Evolutionary conservation across 2,113 vertebrate genomes (phyloP).

Genomic region (Melanostigma gelatinosum): DNA sequence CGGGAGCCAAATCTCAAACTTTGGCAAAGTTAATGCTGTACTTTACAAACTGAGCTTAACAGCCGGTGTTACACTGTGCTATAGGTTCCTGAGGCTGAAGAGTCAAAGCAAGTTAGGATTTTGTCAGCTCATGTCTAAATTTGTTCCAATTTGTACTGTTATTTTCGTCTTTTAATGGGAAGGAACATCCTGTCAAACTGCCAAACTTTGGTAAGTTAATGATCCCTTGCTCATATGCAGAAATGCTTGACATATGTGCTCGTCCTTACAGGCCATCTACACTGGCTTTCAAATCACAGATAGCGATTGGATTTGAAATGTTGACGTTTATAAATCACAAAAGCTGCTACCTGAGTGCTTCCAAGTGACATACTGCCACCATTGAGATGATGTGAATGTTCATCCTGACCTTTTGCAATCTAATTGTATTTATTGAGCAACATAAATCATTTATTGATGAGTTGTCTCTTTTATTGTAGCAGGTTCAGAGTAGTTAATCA

Average conservation of each 20-base stretch:
- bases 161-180: conserved; percentile 43
- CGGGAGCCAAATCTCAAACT: conserved; percentile 4
- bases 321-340: conserved; percentile 12
- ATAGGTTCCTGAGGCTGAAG: conserved; percentile 2
- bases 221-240: conserved; percentile 6
- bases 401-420: conserved; percentile 46
- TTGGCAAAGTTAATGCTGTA: conserved; percentile 17
- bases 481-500: background rate
- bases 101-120: conserved; percentile 22
- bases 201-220: conserved; percentile 28
- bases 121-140: conserved; percentile 47
- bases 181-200: conserved; percentile 15
- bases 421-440: conserved; percentile 17
- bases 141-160: conserved; percentile 25
- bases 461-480: conserved; percentile 8
- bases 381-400: conserved; percentile 38
- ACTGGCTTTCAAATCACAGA: conserved; percentile 1
- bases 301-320: conserved; percentile 3
- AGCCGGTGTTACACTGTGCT: conserved; percentile 9
- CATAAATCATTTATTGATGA: conserved; percentile 1
- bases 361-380: conserved; percentile 6
- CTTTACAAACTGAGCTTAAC: conserved; percentile 5
- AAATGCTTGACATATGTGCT: background rate
- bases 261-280: background rate
- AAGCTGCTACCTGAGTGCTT: background rate